These are phyloP conservation scores for Mycteria americana DNA, from an alignment of 2,797 vertebrate genomes.

Conservation along the genomic window DNA sequence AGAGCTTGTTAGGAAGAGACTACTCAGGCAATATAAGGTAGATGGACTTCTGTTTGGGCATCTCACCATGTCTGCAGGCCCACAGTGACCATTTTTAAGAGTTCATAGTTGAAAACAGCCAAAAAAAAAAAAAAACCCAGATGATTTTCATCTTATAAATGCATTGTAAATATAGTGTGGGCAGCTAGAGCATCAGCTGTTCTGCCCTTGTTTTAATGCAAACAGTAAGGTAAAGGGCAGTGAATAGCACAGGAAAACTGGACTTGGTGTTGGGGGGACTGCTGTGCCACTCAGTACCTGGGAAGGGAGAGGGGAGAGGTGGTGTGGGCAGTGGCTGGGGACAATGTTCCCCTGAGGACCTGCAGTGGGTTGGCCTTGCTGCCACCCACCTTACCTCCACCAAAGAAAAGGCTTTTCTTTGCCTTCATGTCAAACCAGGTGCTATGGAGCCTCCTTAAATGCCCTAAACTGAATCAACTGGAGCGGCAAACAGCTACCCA, in stretches of 20 bases:
- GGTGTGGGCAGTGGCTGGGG: background rate
- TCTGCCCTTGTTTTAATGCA: background rate
- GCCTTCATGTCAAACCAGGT: background rate
- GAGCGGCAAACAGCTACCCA: background rate
- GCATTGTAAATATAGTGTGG: fast-evolving
- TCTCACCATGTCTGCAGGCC: background rate
- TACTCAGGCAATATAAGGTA: background rate
- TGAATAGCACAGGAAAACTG: background rate
- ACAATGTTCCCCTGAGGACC: background rate
- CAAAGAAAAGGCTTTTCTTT: background rate
- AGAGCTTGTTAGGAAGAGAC: background rate
- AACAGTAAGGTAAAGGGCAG: background rate
- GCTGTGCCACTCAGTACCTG: background rate
- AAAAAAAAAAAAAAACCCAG: background rate
- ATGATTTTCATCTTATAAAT: background rate
- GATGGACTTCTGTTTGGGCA: background rate
- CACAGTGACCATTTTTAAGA: background rate
- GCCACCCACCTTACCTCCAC: background rate
- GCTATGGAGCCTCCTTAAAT: background rate
- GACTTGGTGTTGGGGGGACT: background rate
- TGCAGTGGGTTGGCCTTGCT: fast-evolving
- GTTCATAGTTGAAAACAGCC: background rate
- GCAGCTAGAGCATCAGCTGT: background rate
- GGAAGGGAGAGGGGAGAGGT: background rate
- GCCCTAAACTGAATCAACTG: background rate